Evolutionary conservation across 2,888 invertebrate species (phyloP).

Genomic region (Anticlea derivata): DNA sequence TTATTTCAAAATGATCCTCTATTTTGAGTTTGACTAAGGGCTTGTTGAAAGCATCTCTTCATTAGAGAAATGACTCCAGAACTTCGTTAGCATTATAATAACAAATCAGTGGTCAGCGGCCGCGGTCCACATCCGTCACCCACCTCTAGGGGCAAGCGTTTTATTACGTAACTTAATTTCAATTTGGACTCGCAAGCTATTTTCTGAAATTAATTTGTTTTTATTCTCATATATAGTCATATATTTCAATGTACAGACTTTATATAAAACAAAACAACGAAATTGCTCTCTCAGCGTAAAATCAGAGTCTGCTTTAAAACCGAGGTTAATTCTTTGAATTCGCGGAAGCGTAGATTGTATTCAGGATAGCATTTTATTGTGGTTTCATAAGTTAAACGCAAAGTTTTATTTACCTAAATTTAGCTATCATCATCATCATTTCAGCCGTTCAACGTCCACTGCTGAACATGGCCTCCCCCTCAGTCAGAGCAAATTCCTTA

Average conservation of each 20-base stretch:
- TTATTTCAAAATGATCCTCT: too few relatives aligned
- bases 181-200: constrained; percentile 14
- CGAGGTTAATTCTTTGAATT: constrained; percentile 19
- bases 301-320: constrained; percentile 10
- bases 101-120: neutral
- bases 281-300: constrained; percentile 15
- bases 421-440: too few relatives aligned
- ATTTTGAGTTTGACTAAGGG: too few relatives aligned
- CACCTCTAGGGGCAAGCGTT: constrained; percentile 20
- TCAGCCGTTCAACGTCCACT: too few relatives aligned
- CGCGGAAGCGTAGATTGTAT: constrained; percentile 18
- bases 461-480: too few relatives aligned
- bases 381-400: neutral
- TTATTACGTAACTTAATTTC: constrained; percentile 29
- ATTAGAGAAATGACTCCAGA: constrained; percentile 1
- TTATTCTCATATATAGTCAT: too few relatives aligned
- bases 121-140: constrained; percentile 5
- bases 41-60: too few relatives aligned
- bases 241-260: neutral
- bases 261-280: constrained; percentile 4
- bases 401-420: too few relatives aligned
- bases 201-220: neutral
- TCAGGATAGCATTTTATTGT: constrained; percentile 4
- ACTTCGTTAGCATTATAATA: too few relatives aligned
- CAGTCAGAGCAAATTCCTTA: too few relatives aligned